A percentile compares a stretch with the other conserved stretches of the same genome.
These are phyloP conservation scores for Puffinus mauretanicus DNA, from an alignment of 2,113 vertebrate species.

Conservation along the genomic window DNA sequence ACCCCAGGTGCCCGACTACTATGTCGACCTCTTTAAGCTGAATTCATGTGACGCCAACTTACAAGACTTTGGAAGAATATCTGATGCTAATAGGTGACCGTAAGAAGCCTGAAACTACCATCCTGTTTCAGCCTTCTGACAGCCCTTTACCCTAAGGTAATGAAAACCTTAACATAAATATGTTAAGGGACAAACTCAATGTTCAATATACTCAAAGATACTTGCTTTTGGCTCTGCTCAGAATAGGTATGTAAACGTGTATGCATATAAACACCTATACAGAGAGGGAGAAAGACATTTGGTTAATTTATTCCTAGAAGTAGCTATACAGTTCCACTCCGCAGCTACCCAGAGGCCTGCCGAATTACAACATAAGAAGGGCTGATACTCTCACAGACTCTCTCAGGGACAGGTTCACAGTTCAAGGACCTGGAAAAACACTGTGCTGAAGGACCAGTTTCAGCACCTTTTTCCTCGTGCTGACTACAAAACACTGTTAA, in stretches of 20 bases:
- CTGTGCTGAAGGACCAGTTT: not conserved
- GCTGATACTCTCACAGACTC: not conserved
- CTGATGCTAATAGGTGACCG: not conserved
- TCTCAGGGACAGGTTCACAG: not conserved
- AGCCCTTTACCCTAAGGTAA: not conserved
- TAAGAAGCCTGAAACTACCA: not conserved
- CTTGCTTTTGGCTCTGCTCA: not conserved
- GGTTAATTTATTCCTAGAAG: not conserved
- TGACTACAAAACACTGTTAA: not conserved
- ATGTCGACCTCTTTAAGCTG: not conserved
- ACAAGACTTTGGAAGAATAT: not conserved
- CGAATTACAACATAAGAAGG: rapidly evolving
- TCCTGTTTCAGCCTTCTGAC: not conserved
- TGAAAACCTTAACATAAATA: no score
- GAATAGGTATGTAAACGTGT: rapidly evolving
- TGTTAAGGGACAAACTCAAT: not conserved
- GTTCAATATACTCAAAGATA: not conserved
- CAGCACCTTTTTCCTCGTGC: not conserved
- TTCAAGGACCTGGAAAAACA: not conserved
- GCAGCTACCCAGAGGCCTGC: not conserved
- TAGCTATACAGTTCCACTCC: not conserved
- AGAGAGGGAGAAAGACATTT: not conserved
- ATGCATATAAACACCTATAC: not conserved
- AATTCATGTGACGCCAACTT: not conserved
- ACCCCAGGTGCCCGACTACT: not conserved